phyloP scores from a whole-genome alignment of 1,140 invertebrate genomes.

The silkworm (Bombyx mori) region ASM3026992v2 NC_085114.1:13093501-13094000 shows the following conservation, averaged over 20 bases:
- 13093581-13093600: constrained; percentile 55
- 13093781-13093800: constrained; percentile 28
- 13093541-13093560: constrained; percentile 41
- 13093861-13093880: constrained; percentile 24
- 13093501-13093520: constrained; percentile 51
- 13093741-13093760: constrained; percentile 46
- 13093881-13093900: constrained; percentile 26
- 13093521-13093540: constrained; percentile 44
- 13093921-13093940: constrained; percentile 36
- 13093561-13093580: constrained; percentile 55
- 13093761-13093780: constrained; percentile 44
- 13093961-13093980: constrained; percentile 37
- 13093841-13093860: constrained; percentile 27
- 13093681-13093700: constrained; percentile 32
- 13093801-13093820: constrained; percentile 21
- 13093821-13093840: constrained; percentile 37
- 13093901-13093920: constrained; percentile 35
- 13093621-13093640: constrained; percentile 46
- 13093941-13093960: constrained; percentile 24
- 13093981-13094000: constrained; percentile 42
- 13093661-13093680: constrained; percentile 51
- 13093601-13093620: constrained; percentile 52
- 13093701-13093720: constrained; percentile 25
- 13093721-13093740: constrained; percentile 31
- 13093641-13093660: constrained; percentile 46